Conservation (phyloP, 64 coral and sea anemone species). For the Catalaphyllia jardinei region DNA sequence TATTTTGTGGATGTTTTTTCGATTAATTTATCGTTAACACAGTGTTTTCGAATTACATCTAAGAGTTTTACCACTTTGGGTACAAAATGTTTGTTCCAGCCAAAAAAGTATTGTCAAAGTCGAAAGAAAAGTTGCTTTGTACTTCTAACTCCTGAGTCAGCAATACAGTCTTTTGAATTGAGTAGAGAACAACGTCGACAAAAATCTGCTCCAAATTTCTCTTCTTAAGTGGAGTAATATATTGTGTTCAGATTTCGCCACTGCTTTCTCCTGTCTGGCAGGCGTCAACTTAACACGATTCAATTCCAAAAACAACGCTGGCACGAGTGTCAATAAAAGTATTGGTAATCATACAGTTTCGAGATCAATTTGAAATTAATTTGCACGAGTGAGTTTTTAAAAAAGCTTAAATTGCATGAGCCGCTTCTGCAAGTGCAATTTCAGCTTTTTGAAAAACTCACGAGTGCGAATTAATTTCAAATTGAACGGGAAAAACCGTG, state of each 20-base stretch:
- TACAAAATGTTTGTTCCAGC: background rate
- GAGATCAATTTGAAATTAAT: too few relatives aligned
- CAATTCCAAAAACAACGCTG: background rate
- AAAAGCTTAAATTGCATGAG: too few relatives aligned
- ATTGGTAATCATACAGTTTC: too few relatives aligned
- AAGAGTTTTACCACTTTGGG: background rate
- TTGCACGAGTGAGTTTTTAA: too few relatives aligned
- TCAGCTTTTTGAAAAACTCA: too few relatives aligned
- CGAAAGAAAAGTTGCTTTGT: too few relatives aligned
- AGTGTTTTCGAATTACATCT: background rate
- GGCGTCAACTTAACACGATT: background rate
- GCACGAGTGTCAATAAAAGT: too few relatives aligned
- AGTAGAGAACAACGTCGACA: background rate
- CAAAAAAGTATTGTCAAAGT: too few relatives aligned
- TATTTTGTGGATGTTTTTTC: background rate
- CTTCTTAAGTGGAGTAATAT: background rate
- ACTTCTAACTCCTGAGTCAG: too few relatives aligned
- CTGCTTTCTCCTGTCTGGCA: background rate
- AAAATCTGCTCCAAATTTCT: background rate
- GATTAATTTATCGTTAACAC: background rate
- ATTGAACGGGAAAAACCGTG: too few relatives aligned
- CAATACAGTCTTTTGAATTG: background rate
- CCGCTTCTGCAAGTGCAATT: too few relatives aligned
- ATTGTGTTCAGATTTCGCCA: background rate
- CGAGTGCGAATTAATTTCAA: too few relatives aligned